Base-by-base conservation (phyloP, 1,140 invertebrate species). In the Hydropsyche tenuis region DNA sequence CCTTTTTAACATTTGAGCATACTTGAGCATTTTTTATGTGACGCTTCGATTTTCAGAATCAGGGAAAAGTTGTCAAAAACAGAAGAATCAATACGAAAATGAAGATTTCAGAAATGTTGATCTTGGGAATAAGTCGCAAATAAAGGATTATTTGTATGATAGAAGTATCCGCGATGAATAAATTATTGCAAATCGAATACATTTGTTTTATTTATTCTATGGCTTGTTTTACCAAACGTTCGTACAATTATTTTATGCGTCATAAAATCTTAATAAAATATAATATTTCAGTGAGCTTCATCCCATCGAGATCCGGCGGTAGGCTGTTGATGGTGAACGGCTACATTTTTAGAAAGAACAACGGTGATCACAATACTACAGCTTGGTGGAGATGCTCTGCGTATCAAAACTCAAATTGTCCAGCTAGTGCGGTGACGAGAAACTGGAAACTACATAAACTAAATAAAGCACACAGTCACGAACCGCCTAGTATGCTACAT, bases 361-460 rank as follows among this genome's bases (percentile, higher is more conserved):
- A 69, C 51, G 16, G n/a, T 1, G 3, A 37, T 37, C 20, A 69
- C n/a, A 53, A 51, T n/a, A 11, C 2, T 51, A 69, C 66, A 2
- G n/a, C 23, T 1, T 69, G 66, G 66, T 69, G 66, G 66, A 69
- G 66, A 27, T 69, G 66, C n/a, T 69, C 66, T 27, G 48, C 66
- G 1, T 69, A 69, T 53, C 66, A 69, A 69, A 3, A 42, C 11
- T 23, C 7, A 2, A 3, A 18, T 1, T 69, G 66, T 53, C 20
- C 66, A 45, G 66, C 66, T 6, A 69, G 66, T 69, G 66, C 66
- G 1, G 66, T 69, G 25, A 69, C 66, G 2, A 48, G 45, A 48
- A n/a, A 69, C 7, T 42, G n/a, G 4, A 23, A 23, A 1, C 45
- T 69, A 0, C 25, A 27, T 25, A 69, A 69, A 51, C 14, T 69